Conservation (phyloP, 2,888 invertebrate genomes). For the Oligia latruncula region DNA sequence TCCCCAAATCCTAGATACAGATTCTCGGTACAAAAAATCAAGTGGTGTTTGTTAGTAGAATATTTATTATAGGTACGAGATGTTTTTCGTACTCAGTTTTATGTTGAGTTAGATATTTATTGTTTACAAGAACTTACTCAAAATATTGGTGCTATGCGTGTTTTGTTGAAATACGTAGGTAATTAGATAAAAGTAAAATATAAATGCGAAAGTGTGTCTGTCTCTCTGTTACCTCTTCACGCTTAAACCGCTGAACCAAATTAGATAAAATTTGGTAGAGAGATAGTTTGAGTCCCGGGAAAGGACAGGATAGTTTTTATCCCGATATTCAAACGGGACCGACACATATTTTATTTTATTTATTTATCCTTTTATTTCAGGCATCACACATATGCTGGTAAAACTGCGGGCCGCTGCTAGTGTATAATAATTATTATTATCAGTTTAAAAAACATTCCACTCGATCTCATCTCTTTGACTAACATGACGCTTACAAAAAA, state of each 20-base stretch:
- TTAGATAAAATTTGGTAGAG: too few species aligned
- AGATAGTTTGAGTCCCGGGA: too few species aligned
- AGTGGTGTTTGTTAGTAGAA: slow-evolving; percentile 35
- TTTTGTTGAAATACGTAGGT: not conserved
- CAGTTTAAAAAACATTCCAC: not conserved
- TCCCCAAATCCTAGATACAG: slow-evolving; percentile 18
- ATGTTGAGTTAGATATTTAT: not conserved
- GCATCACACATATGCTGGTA: too few species aligned
- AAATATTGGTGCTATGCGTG: not conserved
- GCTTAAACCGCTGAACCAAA: too few species aligned
- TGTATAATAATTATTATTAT: too few species aligned
- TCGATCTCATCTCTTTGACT: not conserved
- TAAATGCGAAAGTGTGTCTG: too few species aligned
- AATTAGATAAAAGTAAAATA: not conserved
- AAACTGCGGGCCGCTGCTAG: too few species aligned
- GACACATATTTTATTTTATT: too few species aligned
- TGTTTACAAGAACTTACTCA: not conserved
- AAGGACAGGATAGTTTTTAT: too few species aligned
- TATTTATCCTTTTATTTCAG: too few species aligned
- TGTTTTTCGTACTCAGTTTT: not conserved
- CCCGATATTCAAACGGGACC: too few species aligned
- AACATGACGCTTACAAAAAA: not conserved
- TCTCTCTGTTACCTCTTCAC: too few species aligned
- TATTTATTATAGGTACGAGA: slow-evolving; percentile 1
- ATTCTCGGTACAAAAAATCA: slow-evolving; percentile 27